A percentile compares a stretch with the other conserved stretches of the same genome.
Conservation (phyloP, 1,140 invertebrate species). For the Apis dorsata region DNA sequence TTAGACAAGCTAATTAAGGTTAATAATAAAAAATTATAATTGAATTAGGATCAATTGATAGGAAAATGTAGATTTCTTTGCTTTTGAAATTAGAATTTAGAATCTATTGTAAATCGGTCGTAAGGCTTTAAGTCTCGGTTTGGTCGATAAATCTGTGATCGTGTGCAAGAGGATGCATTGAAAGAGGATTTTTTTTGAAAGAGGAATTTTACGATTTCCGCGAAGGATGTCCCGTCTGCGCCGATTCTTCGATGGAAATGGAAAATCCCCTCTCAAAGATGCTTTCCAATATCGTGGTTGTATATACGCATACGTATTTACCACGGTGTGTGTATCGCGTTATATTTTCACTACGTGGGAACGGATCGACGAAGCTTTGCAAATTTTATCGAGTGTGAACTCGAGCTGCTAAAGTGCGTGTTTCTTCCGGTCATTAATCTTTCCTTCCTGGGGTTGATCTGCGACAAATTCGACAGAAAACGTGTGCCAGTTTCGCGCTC, state of each 20-base stretch:
- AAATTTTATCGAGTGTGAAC: constrained; percentile 70
- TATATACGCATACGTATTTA: constrained; percentile 36
- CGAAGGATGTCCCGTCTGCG: constrained; percentile 13
- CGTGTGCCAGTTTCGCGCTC: constrained; percentile 49
- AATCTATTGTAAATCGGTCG: too few relatives aligned
- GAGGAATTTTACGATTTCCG: constrained; percentile 51
- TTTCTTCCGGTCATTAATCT: constrained; percentile 68
- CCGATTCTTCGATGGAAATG: constrained; percentile 55
- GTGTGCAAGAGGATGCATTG: background rate
- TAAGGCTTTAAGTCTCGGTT: background rate
- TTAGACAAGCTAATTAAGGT: too few relatives aligned
- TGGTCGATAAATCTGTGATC: constrained; percentile 22
- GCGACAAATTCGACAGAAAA: constrained; percentile 57
- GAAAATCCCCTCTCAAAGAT: constrained; percentile 28
- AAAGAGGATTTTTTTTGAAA: constrained; percentile 52
- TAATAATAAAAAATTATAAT: too few relatives aligned
- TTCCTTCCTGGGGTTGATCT: constrained; percentile 19
- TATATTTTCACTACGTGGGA: constrained; percentile 57
- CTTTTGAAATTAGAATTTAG: too few relatives aligned
- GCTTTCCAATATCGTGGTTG: constrained; percentile 45
- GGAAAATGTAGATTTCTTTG: too few relatives aligned
- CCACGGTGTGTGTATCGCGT: constrained; percentile 28
- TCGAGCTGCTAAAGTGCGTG: constrained; percentile 49
- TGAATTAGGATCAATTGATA: background rate
- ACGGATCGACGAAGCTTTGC: constrained; percentile 43